Evolutionary conservation across 2,888 invertebrate species (phyloP), one percentile per base, ranked within the genome.

Genomic region (Macaria liturata): DNA sequence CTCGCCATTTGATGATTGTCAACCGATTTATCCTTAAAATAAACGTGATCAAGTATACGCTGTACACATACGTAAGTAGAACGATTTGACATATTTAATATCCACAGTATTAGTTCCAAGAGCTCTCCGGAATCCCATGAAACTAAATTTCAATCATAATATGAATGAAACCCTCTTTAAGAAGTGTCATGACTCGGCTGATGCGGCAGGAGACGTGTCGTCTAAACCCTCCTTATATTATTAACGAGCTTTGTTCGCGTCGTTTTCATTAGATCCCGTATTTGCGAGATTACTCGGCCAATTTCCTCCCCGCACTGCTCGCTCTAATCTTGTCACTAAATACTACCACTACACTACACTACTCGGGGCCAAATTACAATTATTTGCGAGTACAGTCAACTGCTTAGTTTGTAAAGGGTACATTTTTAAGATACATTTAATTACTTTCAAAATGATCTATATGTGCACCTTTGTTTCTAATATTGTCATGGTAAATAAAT

Each of bases 271-370:
- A 81, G 75, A 74, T 70, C 74, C 70, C 72, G 72, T 75, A 83
- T 84, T 79, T 81, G 74, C 65, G 62, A 81, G 79, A 86, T 84
- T 82, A 83, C 70, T 59, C 67, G 64, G 70, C 75, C 72, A 78
- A 81, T 78, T 80, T 69, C 70, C 75, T 69, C 71, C 77, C 82
- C 81, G 81, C 81, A 68, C 62, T 69, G 40, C 53, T 44, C 78
- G 83, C 84, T 83, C 86, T 88, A 88, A 88, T 88, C 87, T 84
- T 84, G 86, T 88, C 88, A 84, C 84, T 82, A 74, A 86, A 84
- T 81, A 83, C 78, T 81, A n/a, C n/a, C n/a, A n/a, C n/a, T n/a
- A n/a, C n/a, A n/a, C n/a, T n/a, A n/a, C 57, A 63, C 68, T 67
- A 69, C 71, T 84, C 78, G 83, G 81, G 74, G 62, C 75, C 61